Evolutionary conservation across 2,113 vertebrate species (phyloP).

Genomic region (Mystacornis crossleyi): DNA sequence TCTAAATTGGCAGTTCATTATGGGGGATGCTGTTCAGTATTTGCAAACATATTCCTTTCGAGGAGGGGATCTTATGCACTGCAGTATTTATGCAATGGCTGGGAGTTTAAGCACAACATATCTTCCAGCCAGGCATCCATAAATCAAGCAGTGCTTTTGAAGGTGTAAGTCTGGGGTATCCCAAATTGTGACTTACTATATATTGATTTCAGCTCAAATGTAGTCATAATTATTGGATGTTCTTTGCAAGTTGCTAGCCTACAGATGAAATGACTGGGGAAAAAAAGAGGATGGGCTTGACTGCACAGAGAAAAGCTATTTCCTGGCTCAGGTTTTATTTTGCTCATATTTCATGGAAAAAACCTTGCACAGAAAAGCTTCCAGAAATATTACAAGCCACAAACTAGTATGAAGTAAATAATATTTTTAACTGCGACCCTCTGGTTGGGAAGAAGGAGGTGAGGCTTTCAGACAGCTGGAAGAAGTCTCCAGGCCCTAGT

Average conservation of each 20-base stretch:
- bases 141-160: not conserved
- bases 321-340: not conserved
- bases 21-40: not conserved
- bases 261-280: not conserved
- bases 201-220: not conserved
- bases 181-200: not conserved
- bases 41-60: not conserved
- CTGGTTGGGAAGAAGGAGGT: not conserved
- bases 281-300: not conserved
- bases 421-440: not conserved
- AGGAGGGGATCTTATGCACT: not conserved
- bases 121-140: not conserved
- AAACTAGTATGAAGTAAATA: not conserved
- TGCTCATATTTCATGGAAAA: not conserved
- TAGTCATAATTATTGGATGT: not conserved
- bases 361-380: not conserved
- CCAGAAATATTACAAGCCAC: not conserved
- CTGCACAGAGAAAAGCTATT: not conserved
- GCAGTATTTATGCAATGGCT: not conserved
- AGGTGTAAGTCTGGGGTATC: not conserved
- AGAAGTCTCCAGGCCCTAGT: not conserved
- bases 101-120: not conserved
- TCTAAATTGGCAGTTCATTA: not conserved
- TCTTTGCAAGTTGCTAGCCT: not conserved
- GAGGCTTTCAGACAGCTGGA: not conserved